Evolutionary conservation across 1,140 invertebrate species (phyloP).

Genomic region (Pogonus chalceus): DNA sequence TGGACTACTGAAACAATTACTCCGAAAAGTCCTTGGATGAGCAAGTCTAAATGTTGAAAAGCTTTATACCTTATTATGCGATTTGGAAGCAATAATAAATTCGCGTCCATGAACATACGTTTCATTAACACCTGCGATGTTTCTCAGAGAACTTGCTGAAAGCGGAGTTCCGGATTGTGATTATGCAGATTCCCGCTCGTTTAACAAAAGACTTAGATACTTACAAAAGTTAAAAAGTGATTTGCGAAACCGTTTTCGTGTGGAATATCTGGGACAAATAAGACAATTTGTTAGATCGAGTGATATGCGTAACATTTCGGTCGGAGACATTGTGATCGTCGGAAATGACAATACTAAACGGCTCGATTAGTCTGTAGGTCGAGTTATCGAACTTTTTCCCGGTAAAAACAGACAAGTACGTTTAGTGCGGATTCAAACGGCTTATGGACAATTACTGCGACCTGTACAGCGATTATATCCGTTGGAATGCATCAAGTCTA

Average conservation of each 20-base stretch:
- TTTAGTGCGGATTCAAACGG: conserved; percentile 17
- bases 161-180: conserved; percentile 21
- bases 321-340: conserved; percentile 15
- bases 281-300: not conserved
- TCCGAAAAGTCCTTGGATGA: conserved; percentile 22
- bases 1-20: conserved; percentile 22
- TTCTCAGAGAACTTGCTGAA: conserved; percentile 21
- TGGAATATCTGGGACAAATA: conserved; percentile 20
- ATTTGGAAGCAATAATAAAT: conserved; percentile 29
- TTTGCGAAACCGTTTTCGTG: conserved; percentile 16
- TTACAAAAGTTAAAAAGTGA: conserved; percentile 16
- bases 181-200: conserved; percentile 11
- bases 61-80: conserved; percentile 24
- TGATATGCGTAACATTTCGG: not conserved
- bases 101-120: conserved; percentile 29
- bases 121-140: conserved; percentile 22
- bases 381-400: conserved; percentile 14
- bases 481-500: no score
- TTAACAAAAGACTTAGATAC: conserved; percentile 10
- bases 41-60: conserved; percentile 26
- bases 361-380: conserved; percentile 15
- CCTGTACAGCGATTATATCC: not conserved
- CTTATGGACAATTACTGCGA: not conserved
- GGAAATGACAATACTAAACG: conserved; percentile 16
- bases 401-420: conserved; percentile 16